Conservation (phyloP, 2,113 vertebrate species). For the Gallinago undulata region DNA sequence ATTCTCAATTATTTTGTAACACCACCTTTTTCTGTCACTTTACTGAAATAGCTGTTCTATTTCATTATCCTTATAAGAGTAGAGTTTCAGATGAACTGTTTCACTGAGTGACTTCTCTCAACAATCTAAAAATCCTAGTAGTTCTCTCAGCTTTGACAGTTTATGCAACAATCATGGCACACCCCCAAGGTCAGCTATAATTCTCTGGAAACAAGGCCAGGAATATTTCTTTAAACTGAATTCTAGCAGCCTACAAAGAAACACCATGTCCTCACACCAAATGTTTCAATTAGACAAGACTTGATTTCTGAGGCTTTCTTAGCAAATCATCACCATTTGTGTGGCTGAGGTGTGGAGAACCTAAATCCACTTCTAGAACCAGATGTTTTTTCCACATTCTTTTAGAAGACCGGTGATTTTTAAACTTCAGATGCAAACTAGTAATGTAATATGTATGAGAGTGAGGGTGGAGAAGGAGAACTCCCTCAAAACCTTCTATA, state of each 20-base stretch:
- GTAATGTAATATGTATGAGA: neutral
- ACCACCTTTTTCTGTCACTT: neutral
- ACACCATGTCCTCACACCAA: neutral
- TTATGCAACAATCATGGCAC: neutral
- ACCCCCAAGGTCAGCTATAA: neutral
- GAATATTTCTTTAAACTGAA: neutral
- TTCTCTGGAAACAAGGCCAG: neutral
- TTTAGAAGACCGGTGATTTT: neutral
- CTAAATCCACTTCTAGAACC: neutral
- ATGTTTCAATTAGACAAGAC: neutral
- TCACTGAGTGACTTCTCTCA: neutral
- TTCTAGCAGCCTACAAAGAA: neutral
- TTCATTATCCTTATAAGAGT: neutral
- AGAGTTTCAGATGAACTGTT: neutral
- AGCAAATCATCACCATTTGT: neutral
- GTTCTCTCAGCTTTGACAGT: neutral
- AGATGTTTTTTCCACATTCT: neutral
- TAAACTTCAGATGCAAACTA: neutral
- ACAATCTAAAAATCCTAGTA: neutral
- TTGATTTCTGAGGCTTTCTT: slow-evolving; percentile 15
- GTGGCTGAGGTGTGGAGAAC: neutral
- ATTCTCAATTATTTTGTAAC: neutral
- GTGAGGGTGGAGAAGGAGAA: neutral
- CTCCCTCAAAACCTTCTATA: neutral
- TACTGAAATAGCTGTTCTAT: neutral